Base-by-base conservation (phyloP, 1,140 invertebrate genomes). In the Lordiphosa stackelbergi region DNA sequence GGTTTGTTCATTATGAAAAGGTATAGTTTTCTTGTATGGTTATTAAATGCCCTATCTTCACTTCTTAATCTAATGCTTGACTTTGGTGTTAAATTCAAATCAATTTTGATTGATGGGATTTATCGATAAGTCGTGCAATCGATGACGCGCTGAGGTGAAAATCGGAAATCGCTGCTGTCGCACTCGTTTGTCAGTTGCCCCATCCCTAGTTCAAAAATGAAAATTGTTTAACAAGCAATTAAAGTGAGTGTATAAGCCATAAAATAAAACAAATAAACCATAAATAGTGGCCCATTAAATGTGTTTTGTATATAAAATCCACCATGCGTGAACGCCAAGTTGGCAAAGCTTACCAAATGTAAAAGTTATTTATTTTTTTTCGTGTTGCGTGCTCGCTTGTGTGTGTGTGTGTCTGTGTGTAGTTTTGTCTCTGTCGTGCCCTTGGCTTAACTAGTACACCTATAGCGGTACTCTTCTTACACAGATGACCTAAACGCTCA, bases 351-450 rank as follows among this genome's bases (percentile, higher is more conserved):
- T 2, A 8, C 28, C 7, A n/a, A 46, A 12, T 37, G 11, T 36
- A 11, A 42, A 45, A 45, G 31, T 31, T 35, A 48, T 60, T 53
- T 38, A 45, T 46, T 28, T 38, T 54, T 54, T 22, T 46, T 34
- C 10, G 37, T 41, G 63, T 53, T 54, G 41, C 59, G 46, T 28
- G 43, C 31, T 58, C 34, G 35, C 3, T 19, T 19, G 3, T 19
- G 19, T 19, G 19, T 19, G 19, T 63, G 31, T 52, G 42, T 19
- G 52, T 51, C 42, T 40, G 24, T 43, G 10, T 60, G 52, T 36
- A 51, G 31, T 53, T 40, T 8, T 47, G 52, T 73, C 73, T 68
- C 56, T 71, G 46, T 69, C 66, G 69, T 81, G 63, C 68, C 59
- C 53, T 63, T 75, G 75, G 56, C 48, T 58, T 59, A 61, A 46